Evolutionary conservation across 2,113 vertebrate species (phyloP).

Genomic region (Rhinoderma darwinii): DNA sequence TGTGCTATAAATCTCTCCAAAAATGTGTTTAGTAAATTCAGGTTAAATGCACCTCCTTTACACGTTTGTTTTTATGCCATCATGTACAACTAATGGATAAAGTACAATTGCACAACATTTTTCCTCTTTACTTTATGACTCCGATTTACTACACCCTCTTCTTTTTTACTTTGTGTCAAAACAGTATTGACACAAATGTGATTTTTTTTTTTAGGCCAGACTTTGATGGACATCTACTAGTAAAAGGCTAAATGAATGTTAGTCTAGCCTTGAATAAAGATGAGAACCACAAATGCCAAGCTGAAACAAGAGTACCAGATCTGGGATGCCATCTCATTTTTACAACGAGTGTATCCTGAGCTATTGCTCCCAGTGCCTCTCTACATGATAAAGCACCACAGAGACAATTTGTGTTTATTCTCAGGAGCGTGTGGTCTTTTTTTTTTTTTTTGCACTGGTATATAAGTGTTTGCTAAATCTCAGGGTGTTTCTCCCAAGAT

Average conservation of each 20-base stretch:
- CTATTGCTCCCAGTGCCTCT: background rate
- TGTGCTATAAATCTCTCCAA: background rate
- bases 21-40: background rate
- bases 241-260: background rate
- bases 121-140: background rate
- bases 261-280: background rate
- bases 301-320: background rate
- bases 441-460: conserved; percentile 33
- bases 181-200: background rate
- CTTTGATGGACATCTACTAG: background rate
- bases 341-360: background rate
- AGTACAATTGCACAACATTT: background rate
- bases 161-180: background rate
- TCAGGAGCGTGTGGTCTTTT: background rate
- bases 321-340: background rate
- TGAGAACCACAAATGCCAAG: background rate
- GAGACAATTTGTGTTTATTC: conserved; percentile 8
- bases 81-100: background rate
- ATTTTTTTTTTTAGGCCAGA: background rate
- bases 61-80: background rate
- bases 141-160: background rate
- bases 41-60: background rate
- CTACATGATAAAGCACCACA: background rate
- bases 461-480: conserved; percentile 31
- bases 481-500: conserved; percentile 24